These are phyloP conservation scores for Heloderma charlesbogerti DNA, from an alignment of 2,113 vertebrate genomes.

Conservation along the genomic window DNA sequence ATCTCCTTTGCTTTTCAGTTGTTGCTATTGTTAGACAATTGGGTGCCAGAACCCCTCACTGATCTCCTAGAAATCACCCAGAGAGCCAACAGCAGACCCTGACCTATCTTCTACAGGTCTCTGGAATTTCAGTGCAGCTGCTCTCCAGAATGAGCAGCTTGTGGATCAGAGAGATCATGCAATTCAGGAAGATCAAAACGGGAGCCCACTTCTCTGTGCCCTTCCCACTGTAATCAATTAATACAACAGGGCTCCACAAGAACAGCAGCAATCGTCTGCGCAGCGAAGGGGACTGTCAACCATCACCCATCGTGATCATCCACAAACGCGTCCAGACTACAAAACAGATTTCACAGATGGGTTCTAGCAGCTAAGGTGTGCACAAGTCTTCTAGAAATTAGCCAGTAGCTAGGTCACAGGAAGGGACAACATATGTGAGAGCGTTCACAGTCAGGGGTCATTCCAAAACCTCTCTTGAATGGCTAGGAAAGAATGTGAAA, in stretches of 20 bases:
- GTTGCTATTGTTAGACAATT: not conserved
- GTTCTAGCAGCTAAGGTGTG: not conserved
- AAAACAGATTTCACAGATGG: slow-evolving; percentile 33
- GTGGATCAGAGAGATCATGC: not conserved
- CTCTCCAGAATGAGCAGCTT: not conserved
- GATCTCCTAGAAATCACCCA: not conserved
- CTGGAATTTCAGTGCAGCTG: not conserved
- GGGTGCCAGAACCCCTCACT: not conserved
- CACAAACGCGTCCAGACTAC: not conserved
- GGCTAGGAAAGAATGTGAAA: not conserved
- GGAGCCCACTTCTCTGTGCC: not conserved
- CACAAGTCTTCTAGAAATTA: not conserved
- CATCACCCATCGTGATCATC: slow-evolving; percentile 22
- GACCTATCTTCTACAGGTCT: not conserved
- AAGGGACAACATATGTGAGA: not conserved
- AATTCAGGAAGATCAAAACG: not conserved
- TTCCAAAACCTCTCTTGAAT: not conserved
- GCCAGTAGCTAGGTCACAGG: too few relatives aligned
- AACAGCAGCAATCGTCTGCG: not conserved
- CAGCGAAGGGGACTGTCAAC: not conserved
- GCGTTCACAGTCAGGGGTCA: not conserved
- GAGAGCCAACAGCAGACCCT: too few relatives aligned
- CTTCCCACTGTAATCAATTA: not conserved
- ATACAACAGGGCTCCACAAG: slow-evolving; percentile 19
- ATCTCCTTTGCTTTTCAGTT: too few relatives aligned